Evolutionary conservation across 2,797 vertebrate genomes (phyloP), one percentile per base, ranked within the genome.

Genomic region (Manis javanica): DNA sequence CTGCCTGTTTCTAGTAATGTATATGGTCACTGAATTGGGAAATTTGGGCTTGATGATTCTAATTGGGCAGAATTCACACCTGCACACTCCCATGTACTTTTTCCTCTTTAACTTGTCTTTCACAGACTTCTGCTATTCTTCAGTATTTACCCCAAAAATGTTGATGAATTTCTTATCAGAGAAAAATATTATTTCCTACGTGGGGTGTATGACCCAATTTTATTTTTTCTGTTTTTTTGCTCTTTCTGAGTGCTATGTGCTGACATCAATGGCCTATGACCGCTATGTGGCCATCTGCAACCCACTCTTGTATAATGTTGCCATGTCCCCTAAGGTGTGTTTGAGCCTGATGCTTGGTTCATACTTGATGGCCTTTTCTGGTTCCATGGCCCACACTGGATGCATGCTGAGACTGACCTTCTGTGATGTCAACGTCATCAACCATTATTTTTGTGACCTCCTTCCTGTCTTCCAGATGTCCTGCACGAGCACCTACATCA

Each of bases 391-490:
- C 8, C 96, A 98, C 16, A 96, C 94, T 8, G 42, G 34, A 4
- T 94, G 81, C 12, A 97, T 96, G 77, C 75, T 97, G 64, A 89
- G n/a, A 31, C 91, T 98, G 23, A 82, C 63, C 24, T 98, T 98
- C 78, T 98, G 97, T 61, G 53, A 34, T 6, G 42, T 79, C 18
- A 95, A 95, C 34, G 23, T 87, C 75, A 95, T 98, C 79, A 68
- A 97, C 61, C 95, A 97, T 51, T 98, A 96, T 55, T 97, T 98
- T 74, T 98, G 97, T 78, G 96, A 97, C 46, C 90, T 97, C 19
- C 91, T 93, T 14, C 96, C 97, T 34, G 86, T 98, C 18, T 79
- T 98, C 23, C 72, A 92, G 79, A 94, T 97, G 26, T 96, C 97
- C 2, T 97, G 97, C 87, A 90, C 91, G 18, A 94, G 94, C 74